phyloP scores from a whole-genome alignment of 2,888 invertebrate genomes.

The Acanthosoma haemorrhoidale region DNA sequence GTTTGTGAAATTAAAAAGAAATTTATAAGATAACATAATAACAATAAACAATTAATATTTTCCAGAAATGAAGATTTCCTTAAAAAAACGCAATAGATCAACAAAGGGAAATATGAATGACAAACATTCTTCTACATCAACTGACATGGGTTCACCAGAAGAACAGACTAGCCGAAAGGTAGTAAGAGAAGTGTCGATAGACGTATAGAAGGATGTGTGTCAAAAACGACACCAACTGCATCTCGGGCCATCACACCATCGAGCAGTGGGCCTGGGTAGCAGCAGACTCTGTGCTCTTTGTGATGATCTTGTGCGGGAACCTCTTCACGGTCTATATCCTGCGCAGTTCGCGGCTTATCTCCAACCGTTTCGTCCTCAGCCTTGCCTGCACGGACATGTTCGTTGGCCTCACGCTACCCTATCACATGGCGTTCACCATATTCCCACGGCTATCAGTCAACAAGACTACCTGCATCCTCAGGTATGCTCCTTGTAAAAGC shows the following conservation, averaged over 20 bases:
- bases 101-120: not conserved
- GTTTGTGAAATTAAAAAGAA: too few relatives aligned
- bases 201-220: constrained; percentile 26
- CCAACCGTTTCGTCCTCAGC: constrained; percentile 73
- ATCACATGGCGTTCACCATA: constrained; percentile 70
- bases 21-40: too few relatives aligned
- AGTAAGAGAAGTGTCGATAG: not conserved
- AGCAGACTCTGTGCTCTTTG: constrained; percentile 59
- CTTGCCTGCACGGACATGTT: constrained; percentile 72
- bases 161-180: not conserved
- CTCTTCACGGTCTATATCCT: constrained; percentile 70
- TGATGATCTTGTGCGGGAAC: constrained; percentile 66
- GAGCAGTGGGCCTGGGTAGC: constrained; percentile 53
- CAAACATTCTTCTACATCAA: not conserved
- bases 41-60: too few relatives aligned
- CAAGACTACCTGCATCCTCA: constrained; percentile 60
- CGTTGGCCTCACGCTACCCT: constrained; percentile 70
- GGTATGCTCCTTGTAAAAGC: too few relatives aligned
- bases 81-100: not conserved
- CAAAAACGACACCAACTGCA: constrained; percentile 29
- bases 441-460: constrained; percentile 56
- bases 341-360: constrained; percentile 62
- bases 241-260: constrained; percentile 26
- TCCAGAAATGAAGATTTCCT: not conserved
- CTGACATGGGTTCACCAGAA: not conserved